Percentiles rank a stretch among this genome's conserved stretches.
Conservation (phyloP, 2,797 vertebrate genomes). For the Antrozous pallidus region DNA sequence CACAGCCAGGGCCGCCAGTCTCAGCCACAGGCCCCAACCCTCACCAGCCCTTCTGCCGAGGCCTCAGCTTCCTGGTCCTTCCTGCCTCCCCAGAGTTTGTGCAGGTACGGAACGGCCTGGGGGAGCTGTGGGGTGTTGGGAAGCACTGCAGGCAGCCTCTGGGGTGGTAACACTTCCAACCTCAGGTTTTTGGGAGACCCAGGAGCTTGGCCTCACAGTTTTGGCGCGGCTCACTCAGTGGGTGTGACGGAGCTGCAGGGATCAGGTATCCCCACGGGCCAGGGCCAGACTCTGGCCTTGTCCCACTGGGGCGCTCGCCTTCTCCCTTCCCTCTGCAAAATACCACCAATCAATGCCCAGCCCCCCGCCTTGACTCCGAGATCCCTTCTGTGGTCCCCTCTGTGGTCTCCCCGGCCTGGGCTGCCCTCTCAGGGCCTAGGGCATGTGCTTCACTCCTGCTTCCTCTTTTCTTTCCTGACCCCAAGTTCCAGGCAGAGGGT, state of each 20-base stretch:
- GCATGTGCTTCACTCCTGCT: neutral
- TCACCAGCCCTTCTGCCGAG: neutral
- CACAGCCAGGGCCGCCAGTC: neutral
- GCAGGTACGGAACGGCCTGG: too few species aligned
- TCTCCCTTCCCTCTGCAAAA: neutral
- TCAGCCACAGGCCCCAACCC: neutral
- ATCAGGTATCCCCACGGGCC: neutral
- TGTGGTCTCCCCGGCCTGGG: neutral
- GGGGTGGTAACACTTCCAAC: neutral
- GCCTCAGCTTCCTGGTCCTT: neutral
- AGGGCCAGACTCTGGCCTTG: neutral
- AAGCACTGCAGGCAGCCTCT: neutral
- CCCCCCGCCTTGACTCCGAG: rapidly evolving
- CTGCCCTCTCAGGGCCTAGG: neutral
- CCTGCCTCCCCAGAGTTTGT: neutral
- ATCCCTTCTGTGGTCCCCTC: neutral
- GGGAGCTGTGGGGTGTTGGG: neutral
- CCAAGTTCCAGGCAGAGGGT: neutral
- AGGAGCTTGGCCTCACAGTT: neutral
- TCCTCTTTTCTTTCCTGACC: neutral
- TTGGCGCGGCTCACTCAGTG: neutral
- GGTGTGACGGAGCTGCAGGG: neutral
- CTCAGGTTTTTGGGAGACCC: neutral
- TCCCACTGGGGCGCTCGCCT: neutral
- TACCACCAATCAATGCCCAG: neutral